Evolutionary conservation across 1,140 invertebrate genomes (phyloP), one percentile per base, ranked within the genome.

Genomic region (Penaeus chinensis): DNA sequence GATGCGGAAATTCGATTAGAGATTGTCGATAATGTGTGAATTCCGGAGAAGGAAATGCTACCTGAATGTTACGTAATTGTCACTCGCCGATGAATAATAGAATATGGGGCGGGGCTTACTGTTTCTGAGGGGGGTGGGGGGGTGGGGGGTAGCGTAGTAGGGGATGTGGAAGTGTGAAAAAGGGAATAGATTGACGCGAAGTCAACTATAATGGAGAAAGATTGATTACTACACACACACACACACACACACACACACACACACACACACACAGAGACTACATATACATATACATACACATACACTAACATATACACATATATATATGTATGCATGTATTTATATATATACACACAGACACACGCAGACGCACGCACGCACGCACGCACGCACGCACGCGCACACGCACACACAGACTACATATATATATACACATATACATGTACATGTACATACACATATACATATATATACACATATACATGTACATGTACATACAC

Each of bases 161-260:
- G 42, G 81, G 60, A 22, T 20, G 63, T 37, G 82, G 22, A 18
- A 69, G 81, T 18, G 62, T 65, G 80, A 82, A 65, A 1, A 65
- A 82, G 62, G 22, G 22, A 20, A 0, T 5, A 63, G 62, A 82
- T 54, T 54, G 54, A 54, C 16, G 54, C 0, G 16, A 13, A 54
- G 54, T 13, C 0, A 16, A 54, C 16, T 54, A 54, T 54, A 8
- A 42, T 42, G 37, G 7, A 42, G 37, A 1, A 42, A 42, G 37
- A 42, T 42, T 42, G 54, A 54, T 54, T 54, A 13, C 10, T 54
- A 54, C 2, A 2, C 2, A 2, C 18, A 47, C 19, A 42, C 27
- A 76, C 16, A 27, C 4, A 76, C 16, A 37, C 16, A 76, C 11
- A 62, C 13, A 77, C 22, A 77, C 32, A 47, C 22, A 77, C 16